Base-by-base conservation (phyloP, 2,797 vertebrate species). In the Oryzias dopingdopingensis region DNA sequence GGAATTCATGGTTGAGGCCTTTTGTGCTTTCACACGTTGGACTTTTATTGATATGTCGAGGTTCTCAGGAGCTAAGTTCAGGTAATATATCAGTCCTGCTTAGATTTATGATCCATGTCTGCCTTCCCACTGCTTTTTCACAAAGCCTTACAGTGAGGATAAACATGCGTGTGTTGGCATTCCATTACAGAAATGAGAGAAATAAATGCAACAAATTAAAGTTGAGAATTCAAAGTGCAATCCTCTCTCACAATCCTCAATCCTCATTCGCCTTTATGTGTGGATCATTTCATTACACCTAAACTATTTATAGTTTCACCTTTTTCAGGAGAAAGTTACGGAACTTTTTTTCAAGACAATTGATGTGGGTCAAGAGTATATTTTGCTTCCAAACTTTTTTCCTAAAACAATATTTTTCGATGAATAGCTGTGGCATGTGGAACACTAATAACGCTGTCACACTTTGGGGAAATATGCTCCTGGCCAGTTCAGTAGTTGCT, bases 401-500 rank as follows among this genome's bases (percentile, higher is more conserved):
- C 62, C 23, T 59, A 53, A 44, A 7, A 55, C 1, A 13, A 20
- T 22, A n/a, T 45, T 40, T 51, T 52, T 65, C 14, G 13, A 14
- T 60, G 32, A 37, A 37, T 37, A 13, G 10, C 10, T 2, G 32
- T 23, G 14, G 40, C 49, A 55, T 56, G 43, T 71, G 52, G 23
- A 76, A 66, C 43, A 74, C 62, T 67, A 63, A 48, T 49, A 59
- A 47, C 20, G 49, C 42, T 49, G 58, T 53, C 17, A 56, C 42
- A 72, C 22, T 79, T 84, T 74, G 59, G 29, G 44, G 22, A 69
- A 77, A 63, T 54, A 52, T 45, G 40, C 61, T 70, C 43, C 58
- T 61, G 72, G 68, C 23, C 67, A 42, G 29, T 60, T 32, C 63
- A 54, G 20, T 49, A 29, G 80, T 88, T 86, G 64, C 79, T 62